phyloP scores from a whole-genome alignment of 2,113 vertebrate genomes.

The Barbus barbus region DNA sequence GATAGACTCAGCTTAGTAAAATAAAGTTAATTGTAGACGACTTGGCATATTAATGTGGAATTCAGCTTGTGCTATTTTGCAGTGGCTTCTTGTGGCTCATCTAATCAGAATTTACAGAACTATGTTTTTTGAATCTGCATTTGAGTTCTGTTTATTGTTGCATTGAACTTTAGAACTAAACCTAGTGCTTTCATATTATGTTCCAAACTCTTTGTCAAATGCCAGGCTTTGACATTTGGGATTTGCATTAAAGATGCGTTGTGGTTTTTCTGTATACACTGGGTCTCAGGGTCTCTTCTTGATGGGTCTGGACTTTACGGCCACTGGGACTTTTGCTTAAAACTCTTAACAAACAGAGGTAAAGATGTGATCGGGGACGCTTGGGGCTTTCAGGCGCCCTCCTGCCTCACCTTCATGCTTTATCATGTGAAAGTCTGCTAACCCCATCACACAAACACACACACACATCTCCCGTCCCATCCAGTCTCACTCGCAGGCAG shows the following conservation, averaged over 20 bases:
- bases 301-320: conserved; percentile 46
- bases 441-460: conserved; percentile 43
- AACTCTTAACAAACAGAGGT: conserved; percentile 41
- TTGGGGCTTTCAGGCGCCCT: conserved; percentile 1
- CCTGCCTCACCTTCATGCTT: conserved; percentile 31
- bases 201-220: conserved; percentile 1
- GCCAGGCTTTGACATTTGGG: conserved; percentile 40
- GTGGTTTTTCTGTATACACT: conserved; percentile 1
- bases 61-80: neutral
- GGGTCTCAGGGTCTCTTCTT: conserved; percentile 10
- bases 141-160: neutral
- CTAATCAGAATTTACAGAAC: neutral
- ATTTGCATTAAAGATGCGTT: conserved; percentile 36
- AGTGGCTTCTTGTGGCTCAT: neutral
- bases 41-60: no score
- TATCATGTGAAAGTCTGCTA: conserved; percentile 48
- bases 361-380: neutral
- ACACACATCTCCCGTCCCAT: neutral
- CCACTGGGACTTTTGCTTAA: conserved; percentile 33
- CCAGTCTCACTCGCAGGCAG: conserved; percentile 41
- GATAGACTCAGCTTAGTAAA: no score
- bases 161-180: neutral
- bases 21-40: no score
- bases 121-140: neutral
- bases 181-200: neutral